Evolutionary conservation across 2,888 invertebrate species (phyloP), one percentile per base, ranked within the genome.

Genomic region (Pelosia muscerda): DNA sequence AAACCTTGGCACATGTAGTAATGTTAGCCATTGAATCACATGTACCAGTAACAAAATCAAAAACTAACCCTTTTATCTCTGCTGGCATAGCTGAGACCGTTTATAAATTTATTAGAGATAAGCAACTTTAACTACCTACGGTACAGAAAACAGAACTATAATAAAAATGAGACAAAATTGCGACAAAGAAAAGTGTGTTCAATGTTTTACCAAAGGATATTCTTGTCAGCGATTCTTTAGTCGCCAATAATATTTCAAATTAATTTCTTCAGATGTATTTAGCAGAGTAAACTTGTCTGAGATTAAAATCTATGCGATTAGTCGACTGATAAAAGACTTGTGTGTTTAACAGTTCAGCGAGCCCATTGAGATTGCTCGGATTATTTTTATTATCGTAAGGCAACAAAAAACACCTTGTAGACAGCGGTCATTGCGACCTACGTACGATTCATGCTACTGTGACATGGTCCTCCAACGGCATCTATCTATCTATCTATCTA

Each of bases 301-400:
- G 63, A 67, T 67, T 67, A 63, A 54, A 22, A 58, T 53, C 34
- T 25, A 53, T 55, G 34, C 8, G 26, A 60, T 54, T 38, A 53
- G 3, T 54, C 5, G 15, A 8, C 11, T 63, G 53, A 66, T 49
- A 67, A 61, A 56, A 42, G 42, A 26, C 31, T 31, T 61, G n/a
- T 22, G 19, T 53, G 26, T 23, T 53, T 22, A 15, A n/a, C 28
- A 28, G n/a, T 28, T 13, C 53, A 10, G 34, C 23, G 38, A 38
- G 56, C 19, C 10, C 34, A 63, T 63, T 63, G 34, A 55, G 31
- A 49, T 49, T 49, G 49, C 49, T 49, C 49, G 9, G 49, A n/a
- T n/a, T 19, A 49, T 49, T 49, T 49, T 49, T 49, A 49, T n/a
- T 49, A n/a, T 49, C 6, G 8, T 49, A 49, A 5, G n/a, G 9